Conservation (phyloP, 1,140 invertebrate genomes). For the Solenopsis invicta region DNA sequence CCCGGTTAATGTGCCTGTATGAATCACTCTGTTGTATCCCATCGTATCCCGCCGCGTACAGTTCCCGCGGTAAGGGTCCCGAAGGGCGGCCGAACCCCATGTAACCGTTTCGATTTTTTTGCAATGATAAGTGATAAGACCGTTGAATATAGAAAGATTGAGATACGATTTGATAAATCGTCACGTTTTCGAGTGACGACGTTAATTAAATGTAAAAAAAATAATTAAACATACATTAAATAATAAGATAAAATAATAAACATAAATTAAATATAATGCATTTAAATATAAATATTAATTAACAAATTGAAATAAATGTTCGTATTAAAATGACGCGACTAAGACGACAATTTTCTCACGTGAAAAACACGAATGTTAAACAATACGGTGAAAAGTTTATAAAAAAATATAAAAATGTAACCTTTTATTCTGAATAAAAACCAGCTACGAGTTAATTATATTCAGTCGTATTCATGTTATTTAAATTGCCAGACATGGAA, state of each 20-base stretch:
- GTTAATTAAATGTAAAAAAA: not conserved
- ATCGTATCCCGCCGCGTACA: slow-evolving; percentile 30
- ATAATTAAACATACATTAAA: too few species aligned
- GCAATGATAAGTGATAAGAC: slow-evolving; percentile 46
- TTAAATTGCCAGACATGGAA: slow-evolving; percentile 41
- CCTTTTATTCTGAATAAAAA: slow-evolving; percentile 35
- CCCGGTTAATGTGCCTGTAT: slow-evolving; percentile 57
- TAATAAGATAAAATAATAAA: too few species aligned
- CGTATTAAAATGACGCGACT: not conserved
- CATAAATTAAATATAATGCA: too few species aligned
- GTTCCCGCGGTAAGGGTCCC: not conserved
- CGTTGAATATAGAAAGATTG: not conserved
- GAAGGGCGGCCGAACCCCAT: slow-evolving; percentile 26
- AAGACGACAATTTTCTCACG: not conserved
- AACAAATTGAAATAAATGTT: not conserved
- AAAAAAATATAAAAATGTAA: not conserved
- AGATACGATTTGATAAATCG: not conserved
- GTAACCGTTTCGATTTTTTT: slow-evolving; percentile 49
- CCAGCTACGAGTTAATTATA: slow-evolving; percentile 40
- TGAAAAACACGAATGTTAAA: slow-evolving; percentile 1
- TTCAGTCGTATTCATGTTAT: slow-evolving; percentile 41
- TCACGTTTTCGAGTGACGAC: not conserved
- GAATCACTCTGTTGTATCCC: slow-evolving; percentile 63
- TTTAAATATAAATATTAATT: slow-evolving; percentile 9
- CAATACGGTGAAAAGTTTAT: not conserved